These are phyloP conservation scores for Cecropterus lyciades DNA, from an alignment of 1,140 invertebrate genomes.

Conservation along the genomic window DNA sequence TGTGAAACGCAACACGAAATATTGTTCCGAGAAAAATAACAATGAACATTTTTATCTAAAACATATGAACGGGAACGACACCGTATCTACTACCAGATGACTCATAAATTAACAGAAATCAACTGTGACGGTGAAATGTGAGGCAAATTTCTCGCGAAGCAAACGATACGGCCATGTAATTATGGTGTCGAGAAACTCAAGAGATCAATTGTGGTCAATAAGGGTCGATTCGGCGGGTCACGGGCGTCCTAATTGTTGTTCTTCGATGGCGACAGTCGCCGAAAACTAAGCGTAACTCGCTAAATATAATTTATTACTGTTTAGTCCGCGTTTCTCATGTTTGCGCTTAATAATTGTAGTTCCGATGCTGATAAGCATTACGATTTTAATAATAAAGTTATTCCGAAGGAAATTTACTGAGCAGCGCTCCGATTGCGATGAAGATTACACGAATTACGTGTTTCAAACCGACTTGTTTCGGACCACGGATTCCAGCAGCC, in stretches of 20 bases:
- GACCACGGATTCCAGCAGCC: not conserved
- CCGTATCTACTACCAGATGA: constrained; percentile 41
- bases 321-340: constrained; percentile 44
- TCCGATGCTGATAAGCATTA: constrained; percentile 56
- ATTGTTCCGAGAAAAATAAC: constrained; percentile 24
- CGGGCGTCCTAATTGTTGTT: constrained; percentile 60
- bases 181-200: constrained; percentile 53
- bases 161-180: constrained; percentile 30
- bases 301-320: constrained; percentile 29
- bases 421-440: constrained; percentile 31
- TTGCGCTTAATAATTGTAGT: constrained; percentile 49
- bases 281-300: constrained; percentile 19
- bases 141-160: constrained; percentile 33
- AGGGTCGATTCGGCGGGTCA: constrained; percentile 67
- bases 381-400: constrained; percentile 54
- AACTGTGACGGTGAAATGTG: constrained; percentile 36
- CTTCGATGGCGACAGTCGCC: constrained; percentile 33
- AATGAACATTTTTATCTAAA: constrained; percentile 35
- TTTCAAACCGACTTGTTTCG: not conserved
- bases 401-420: constrained; percentile 65
- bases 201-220: constrained; percentile 71
- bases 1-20: constrained; percentile 21
- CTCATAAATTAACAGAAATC: constrained; percentile 42
- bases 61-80: constrained; percentile 35
- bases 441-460: constrained; percentile 3